Conservation (phyloP, 2,888 invertebrate genomes). For the Calameuta idolon region DNA sequence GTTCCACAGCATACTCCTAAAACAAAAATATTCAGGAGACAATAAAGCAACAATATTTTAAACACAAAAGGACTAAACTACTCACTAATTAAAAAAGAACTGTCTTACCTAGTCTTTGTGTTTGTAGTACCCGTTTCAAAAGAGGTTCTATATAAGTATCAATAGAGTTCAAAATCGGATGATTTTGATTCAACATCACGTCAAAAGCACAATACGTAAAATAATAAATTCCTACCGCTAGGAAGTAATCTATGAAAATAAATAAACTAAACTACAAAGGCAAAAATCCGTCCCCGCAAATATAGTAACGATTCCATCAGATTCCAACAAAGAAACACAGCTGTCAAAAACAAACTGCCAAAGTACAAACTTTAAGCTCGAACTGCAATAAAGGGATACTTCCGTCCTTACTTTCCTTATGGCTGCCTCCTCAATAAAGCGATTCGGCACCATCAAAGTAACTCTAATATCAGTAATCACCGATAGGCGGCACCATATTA, state of each 20-base stretch:
- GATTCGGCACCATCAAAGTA: neutral
- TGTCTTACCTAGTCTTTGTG: conserved; percentile 36
- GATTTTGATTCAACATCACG: conserved; percentile 39
- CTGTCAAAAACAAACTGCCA: neutral
- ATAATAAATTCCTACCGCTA: neutral
- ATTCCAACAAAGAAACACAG: neutral
- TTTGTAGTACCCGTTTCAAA: conserved; percentile 34
- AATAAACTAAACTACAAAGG: neutral
- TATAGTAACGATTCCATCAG: neutral
- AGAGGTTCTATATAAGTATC: conserved; percentile 41
- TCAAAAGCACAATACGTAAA: neutral
- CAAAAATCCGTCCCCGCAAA: neutral
- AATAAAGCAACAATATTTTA: neutral
- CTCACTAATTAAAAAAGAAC: neutral
- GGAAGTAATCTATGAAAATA: neutral
- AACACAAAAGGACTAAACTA: conserved; percentile 5
- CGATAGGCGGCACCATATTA: neutral
- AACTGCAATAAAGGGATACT: neutral
- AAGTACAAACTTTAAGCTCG: neutral
- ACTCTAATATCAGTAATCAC: neutral
- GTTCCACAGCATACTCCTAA: conserved; percentile 39
- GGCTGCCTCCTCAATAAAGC: neutral
- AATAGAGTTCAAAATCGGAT: conserved; percentile 21
- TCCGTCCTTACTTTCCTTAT: no score
- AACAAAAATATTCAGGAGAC: conserved; percentile 3